Evolutionary conservation across 2,888 invertebrate genomes (phyloP), one percentile per base, ranked within the genome.

Genomic region (Drosophila mettleri): DNA sequence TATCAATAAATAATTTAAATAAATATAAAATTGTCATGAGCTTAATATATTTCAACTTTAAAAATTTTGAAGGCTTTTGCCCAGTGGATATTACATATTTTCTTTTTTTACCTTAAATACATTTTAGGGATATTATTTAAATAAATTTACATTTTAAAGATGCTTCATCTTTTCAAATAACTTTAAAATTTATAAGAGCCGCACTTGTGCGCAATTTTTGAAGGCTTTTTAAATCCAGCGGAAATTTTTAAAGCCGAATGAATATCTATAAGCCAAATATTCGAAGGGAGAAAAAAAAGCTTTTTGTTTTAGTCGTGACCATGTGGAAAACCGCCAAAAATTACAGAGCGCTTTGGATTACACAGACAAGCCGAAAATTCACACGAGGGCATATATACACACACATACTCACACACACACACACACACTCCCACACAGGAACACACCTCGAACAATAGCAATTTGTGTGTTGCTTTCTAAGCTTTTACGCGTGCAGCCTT

Each of bases 331-430:
- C 61, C 80, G 77, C 74, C 58, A 48, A 66, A 76, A 62, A 68
- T 76, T 68, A 67, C 70, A 76, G 78, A 82, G 76, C 82, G 69
- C 86, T 66, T 75, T 64, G 87, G 82, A 87, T 82, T 82, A 82
- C 78, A 62, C 31, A 22, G 54, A 49, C 58, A 71, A 76, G 55
- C 29, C 38, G 31, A 41, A 51, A 53, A 24, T 24, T 43, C 45
- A 57, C 45, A 18, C 41, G 36, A n/a, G n/a, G n/a, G n/a, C n/a
- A n/a, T n/a, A n/a, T n/a, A n/a, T n/a, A n/a, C n/a, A n/a, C n/a
- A 27, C 41, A 9, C 24, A 39, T 20, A 59, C 8, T 18, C 38
- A 38, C 18, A 29, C 2, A 18, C 20, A 38, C 41, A 27, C 48
- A 39, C 39, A 31, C 29, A 41, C 49, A 46, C 31, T 16, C 20